Conservation (phyloP, 1,140 invertebrate species). For the Odontomachus brunneus region DNA sequence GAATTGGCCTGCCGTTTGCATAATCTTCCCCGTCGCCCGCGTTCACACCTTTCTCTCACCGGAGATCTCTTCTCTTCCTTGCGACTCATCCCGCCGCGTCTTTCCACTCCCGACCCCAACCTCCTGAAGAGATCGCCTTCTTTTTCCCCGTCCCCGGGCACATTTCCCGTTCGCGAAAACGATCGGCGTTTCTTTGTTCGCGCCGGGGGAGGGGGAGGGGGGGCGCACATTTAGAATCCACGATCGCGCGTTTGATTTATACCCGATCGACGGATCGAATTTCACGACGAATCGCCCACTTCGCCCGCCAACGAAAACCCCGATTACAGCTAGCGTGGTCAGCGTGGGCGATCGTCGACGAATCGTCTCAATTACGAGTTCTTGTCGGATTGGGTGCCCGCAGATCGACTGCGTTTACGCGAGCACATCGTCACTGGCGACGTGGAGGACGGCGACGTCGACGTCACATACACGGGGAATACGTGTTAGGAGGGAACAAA, state of each 20-base stretch:
- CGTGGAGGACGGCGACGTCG: background rate
- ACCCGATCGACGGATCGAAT: slow-evolving; percentile 52
- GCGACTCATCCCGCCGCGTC: background rate
- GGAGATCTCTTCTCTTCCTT: slow-evolving; percentile 58
- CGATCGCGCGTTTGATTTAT: slow-evolving; percentile 52
- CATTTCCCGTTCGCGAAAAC: slow-evolving; percentile 23
- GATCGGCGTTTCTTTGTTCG: slow-evolving; percentile 45
- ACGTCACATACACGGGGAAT: background rate
- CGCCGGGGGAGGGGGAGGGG: too few species aligned
- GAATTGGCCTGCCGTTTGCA: slow-evolving; percentile 85
- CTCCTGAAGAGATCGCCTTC: slow-evolving; percentile 16
- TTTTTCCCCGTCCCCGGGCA: slow-evolving; percentile 26
- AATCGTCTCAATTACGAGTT: slow-evolving; percentile 46
- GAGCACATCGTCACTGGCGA: background rate
- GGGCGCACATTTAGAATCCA: slow-evolving; percentile 33
- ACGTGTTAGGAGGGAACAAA: slow-evolving; percentile 36
- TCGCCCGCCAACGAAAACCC: background rate
- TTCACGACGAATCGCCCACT: slow-evolving; percentile 9
- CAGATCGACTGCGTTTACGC: slow-evolving; percentile 34
- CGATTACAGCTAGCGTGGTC: slow-evolving; percentile 16
- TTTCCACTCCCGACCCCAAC: slow-evolving; percentile 61
- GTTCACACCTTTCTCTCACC: slow-evolving; percentile 53
- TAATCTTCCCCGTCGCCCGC: slow-evolving; percentile 76
- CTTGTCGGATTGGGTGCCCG: slow-evolving; percentile 30
- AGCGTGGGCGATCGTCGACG: slow-evolving; percentile 5